phyloP scores from a whole-genome alignment of 2,888 invertebrate genomes.

The Phaedon cochleariae region DNA sequence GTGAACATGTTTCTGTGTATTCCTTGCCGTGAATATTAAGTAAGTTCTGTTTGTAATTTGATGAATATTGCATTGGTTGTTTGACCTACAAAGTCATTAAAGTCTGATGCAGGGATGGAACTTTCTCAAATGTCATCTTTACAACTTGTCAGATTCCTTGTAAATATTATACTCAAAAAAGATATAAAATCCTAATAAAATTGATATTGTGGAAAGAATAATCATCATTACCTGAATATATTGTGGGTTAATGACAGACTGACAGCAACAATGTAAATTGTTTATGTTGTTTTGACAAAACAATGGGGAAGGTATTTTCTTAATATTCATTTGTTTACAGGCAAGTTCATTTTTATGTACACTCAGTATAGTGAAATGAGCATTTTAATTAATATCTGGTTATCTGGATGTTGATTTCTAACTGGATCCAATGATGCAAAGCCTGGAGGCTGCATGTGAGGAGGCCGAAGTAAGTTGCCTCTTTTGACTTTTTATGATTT shows the following conservation, averaged over 20 bases:
- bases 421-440: conserved; percentile 69
- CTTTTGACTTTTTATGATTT: not conserved
- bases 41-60: conserved; percentile 41
- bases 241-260: not conserved
- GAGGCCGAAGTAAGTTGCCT: conserved; percentile 69
- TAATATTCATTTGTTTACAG: conserved; percentile 21
- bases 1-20: conserved; percentile 47
- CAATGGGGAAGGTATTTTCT: not conserved
- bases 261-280: not conserved
- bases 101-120: conserved; percentile 42
- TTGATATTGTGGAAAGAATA: not conserved
- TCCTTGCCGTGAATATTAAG: conserved; percentile 44
- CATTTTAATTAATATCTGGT: conserved; percentile 50
- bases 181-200: not conserved
- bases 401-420: conserved; percentile 62
- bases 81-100: conserved; percentile 49
- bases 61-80: conserved; percentile 34
- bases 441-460: conserved; percentile 72
- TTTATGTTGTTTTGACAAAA: not conserved
- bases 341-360: conserved; percentile 9
- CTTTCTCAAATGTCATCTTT: conserved; percentile 43
- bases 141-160: conserved; percentile 56
- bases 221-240: not conserved
- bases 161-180: conserved; percentile 6
- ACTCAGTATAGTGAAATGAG: conserved; percentile 19